Evolutionary conservation across 2,888 invertebrate species (phyloP).

Genomic region (Caradrina kadenii): DNA sequence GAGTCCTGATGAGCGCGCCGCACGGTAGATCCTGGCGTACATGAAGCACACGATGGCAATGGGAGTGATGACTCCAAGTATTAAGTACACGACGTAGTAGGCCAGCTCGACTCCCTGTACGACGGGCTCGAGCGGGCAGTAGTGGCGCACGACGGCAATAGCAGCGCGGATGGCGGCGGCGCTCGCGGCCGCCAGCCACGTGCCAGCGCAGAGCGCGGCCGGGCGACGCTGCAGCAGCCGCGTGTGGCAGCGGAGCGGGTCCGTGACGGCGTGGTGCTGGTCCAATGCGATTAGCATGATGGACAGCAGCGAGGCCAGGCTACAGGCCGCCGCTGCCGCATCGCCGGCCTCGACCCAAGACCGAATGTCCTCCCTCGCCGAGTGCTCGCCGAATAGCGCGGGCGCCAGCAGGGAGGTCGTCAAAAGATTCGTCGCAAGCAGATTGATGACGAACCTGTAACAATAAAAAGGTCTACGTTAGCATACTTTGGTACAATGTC

Average conservation of each 20-base stretch:
- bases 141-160: slow-evolving; percentile 78
- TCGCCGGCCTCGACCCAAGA: slow-evolving; percentile 91
- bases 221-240: slow-evolving; percentile 85
- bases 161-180: slow-evolving; percentile 80
- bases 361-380: slow-evolving; percentile 91
- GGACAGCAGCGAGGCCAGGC: slow-evolving; percentile 80
- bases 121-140: slow-evolving; percentile 77
- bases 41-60: slow-evolving; percentile 93
- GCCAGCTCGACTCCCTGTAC: slow-evolving; percentile 80
- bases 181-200: slow-evolving; percentile 87
- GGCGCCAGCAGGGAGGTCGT: slow-evolving; percentile 88
- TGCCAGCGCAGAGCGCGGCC: slow-evolving; percentile 87
- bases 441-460: slow-evolving; percentile 92
- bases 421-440: slow-evolving; percentile 87
- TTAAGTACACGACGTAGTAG: slow-evolving; percentile 83
- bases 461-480: slow-evolving; percentile 72
- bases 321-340: slow-evolving; percentile 84
- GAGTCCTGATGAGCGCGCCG: slow-evolving; percentile 93
- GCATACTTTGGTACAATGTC: slow-evolving; percentile 39
- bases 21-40: slow-evolving; percentile 94
- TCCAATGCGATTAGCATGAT: slow-evolving; percentile 88
- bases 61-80: slow-evolving; percentile 79
- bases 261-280: slow-evolving; percentile 89
- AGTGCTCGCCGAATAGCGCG: slow-evolving; percentile 90
- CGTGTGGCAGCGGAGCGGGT: slow-evolving; percentile 88